phyloP scores from a whole-genome alignment of 2,113 vertebrate species.

The Sapajus apella region DNA sequence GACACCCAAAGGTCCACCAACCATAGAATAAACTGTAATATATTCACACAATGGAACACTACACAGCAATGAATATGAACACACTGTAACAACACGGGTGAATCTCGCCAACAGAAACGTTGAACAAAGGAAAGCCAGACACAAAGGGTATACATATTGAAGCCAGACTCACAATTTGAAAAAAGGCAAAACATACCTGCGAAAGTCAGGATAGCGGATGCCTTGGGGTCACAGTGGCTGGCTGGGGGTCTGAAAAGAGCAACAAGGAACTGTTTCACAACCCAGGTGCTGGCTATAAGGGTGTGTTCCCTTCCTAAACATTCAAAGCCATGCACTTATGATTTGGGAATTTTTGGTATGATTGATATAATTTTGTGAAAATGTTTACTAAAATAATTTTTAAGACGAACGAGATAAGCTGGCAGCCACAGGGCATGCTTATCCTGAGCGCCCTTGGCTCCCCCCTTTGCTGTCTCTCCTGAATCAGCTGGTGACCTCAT shows the following conservation, averaged over 20 bases:
- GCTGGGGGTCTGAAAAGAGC: background rate
- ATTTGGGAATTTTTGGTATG: background rate
- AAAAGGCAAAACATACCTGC: background rate
- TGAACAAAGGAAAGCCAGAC: background rate
- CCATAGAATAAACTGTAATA: background rate
- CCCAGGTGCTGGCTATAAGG: background rate
- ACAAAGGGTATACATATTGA: background rate
- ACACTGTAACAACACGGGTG: fast-evolving
- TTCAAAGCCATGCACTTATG: fast-evolving
- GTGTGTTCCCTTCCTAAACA: background rate
- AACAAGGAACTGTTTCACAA: background rate
- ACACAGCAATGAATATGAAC: background rate
- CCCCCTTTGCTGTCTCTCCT: fast-evolving
- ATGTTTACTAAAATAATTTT: background rate
- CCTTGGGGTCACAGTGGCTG: background rate
- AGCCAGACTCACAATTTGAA: background rate
- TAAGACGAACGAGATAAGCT: background rate
- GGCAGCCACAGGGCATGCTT: background rate
- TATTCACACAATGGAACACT: background rate
- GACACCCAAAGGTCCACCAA: background rate
- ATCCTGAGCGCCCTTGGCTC: background rate
- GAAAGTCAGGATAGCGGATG: background rate
- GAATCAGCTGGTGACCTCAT: background rate
- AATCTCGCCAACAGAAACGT: background rate
- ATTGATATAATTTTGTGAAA: background rate